These are phyloP conservation scores for Donacobius atricapilla DNA, from an alignment of 2,113 vertebrate species.

Conservation along the genomic window DNA sequence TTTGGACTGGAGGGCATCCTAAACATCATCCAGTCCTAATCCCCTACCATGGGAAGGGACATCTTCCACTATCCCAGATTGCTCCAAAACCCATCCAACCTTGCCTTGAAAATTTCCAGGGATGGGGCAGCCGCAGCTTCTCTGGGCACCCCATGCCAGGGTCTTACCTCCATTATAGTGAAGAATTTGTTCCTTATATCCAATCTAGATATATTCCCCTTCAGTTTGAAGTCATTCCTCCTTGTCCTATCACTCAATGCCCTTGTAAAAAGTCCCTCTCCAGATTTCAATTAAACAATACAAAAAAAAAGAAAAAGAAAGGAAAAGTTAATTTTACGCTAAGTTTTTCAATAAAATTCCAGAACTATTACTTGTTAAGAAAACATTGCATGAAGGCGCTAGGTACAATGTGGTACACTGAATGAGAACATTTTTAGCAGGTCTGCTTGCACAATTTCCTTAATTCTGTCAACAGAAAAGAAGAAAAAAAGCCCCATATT, in stretches of 20 bases:
- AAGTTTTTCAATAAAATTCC: not conserved
- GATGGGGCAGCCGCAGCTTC: not conserved
- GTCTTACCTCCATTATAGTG: accelerated
- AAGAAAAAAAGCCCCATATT: not conserved
- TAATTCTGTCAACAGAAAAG: constrained; percentile 35
- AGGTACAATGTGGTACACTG: not conserved
- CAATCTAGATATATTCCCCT: not conserved
- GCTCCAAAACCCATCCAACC: not conserved
- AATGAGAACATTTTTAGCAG: not conserved
- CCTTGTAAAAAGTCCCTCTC: not conserved
- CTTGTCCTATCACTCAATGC: not conserved
- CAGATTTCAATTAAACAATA: not conserved
- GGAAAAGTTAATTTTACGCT: too few species aligned
- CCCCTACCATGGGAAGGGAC: not conserved
- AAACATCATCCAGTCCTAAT: not conserved
- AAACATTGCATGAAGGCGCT: not conserved
- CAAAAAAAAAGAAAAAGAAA: not conserved
- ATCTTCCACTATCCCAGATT: not conserved
- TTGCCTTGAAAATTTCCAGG: not conserved
- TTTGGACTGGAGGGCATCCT: not conserved
- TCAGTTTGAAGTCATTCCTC: not conserved
- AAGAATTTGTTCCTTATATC: not conserved
- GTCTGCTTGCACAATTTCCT: not conserved
- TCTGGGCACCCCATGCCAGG: not conserved
- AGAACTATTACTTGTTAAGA: not conserved